phyloP scores from a whole-genome alignment of 2,113 vertebrate species.

The Ailuropoda melanoleuca region DNA sequence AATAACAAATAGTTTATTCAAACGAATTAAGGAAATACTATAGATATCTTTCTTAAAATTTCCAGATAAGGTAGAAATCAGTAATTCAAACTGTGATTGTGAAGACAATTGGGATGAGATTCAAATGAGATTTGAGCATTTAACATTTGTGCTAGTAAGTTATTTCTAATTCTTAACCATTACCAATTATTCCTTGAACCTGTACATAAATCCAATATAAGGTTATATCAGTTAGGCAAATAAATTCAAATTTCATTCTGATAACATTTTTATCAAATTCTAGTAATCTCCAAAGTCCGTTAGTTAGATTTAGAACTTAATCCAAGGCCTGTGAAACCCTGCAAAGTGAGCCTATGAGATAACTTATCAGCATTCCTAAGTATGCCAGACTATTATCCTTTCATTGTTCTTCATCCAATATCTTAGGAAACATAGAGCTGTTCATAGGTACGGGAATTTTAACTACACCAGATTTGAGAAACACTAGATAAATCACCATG shows the following conservation, averaged over 20 bases:
- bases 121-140: background rate
- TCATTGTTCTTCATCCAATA: background rate
- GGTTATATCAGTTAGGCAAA: conserved; percentile 8
- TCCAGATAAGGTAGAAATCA: background rate
- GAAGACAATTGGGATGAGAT: background rate
- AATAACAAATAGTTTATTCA: background rate
- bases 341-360: background rate
- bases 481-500: background rate
- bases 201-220: conserved; percentile 14
- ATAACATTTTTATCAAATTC: conserved; percentile 21
- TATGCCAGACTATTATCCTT: background rate
- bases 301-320: background rate
- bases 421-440: background rate
- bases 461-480: background rate
- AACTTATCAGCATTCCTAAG: background rate
- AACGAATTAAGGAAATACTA: background rate
- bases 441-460: background rate
- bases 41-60: background rate
- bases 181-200: background rate
- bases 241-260: conserved; percentile 42
- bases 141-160: background rate
- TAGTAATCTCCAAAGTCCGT: background rate
- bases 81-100: background rate
- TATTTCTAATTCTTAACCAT: background rate
- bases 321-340: background rate